phyloP scores from a whole-genome alignment of 2,797 vertebrate genomes.

The Halcyon leucocephala region DNA sequence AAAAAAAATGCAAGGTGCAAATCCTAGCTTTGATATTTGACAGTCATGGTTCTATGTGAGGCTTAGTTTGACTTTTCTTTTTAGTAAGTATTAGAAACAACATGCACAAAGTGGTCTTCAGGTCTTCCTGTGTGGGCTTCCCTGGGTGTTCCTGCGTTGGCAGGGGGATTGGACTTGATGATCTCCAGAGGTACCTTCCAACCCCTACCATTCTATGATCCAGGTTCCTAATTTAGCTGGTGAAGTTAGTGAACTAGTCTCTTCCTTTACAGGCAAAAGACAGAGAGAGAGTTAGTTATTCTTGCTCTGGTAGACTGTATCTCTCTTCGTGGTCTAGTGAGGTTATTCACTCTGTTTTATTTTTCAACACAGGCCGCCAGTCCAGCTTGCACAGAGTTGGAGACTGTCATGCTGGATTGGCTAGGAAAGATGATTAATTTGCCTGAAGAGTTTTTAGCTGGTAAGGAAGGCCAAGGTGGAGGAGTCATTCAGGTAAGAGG shows the following conservation, averaged over 20 bases:
- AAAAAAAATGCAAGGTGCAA: not conserved
- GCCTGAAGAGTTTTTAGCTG: slow-evolving; percentile 90
- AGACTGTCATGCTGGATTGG: slow-evolving; percentile 97
- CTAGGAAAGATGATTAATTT: slow-evolving; percentile 93
- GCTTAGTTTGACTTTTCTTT: not conserved
- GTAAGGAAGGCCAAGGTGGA: slow-evolving; percentile 85
- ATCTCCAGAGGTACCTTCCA: too few species aligned
- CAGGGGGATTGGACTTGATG: too few species aligned
- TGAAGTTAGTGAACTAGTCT: not conserved
- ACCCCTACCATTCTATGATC: not conserved
- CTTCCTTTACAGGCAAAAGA: not conserved
- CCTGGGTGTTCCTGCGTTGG: too few species aligned
- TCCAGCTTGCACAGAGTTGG: slow-evolving; percentile 95
- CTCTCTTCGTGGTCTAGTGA: not conserved
- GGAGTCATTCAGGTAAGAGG: slow-evolving; percentile 93
- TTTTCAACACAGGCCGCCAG: slow-evolving; percentile 86
- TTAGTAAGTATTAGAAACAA: not conserved
- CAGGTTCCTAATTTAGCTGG: not conserved
- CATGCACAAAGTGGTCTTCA: not conserved
- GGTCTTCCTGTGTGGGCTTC: too few species aligned
- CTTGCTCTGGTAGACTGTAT: not conserved
- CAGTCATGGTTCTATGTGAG: not conserved
- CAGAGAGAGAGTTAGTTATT: not conserved
- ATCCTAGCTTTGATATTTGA: not conserved
- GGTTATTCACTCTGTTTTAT: not conserved